phyloP scores from a whole-genome alignment of 2,113 vertebrate genomes.

The Passer montanus region DNA sequence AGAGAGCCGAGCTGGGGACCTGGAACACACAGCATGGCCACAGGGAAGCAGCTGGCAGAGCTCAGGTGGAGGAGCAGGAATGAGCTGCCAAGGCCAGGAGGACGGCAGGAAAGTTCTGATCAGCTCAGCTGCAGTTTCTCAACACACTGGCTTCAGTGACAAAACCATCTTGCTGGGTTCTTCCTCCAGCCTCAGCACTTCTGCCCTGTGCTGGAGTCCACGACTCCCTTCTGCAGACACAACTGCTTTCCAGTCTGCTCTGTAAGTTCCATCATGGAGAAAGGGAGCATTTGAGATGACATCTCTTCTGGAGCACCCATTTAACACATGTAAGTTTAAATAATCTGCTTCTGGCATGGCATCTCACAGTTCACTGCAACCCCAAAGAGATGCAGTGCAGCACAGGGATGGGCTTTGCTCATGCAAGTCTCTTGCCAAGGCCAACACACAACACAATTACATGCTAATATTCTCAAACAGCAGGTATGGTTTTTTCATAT shows the following conservation, averaged over 20 bases:
- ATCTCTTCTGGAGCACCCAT: neutral
- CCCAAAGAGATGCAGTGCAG: neutral
- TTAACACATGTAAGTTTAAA: neutral
- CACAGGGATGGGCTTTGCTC: neutral
- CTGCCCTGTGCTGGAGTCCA: neutral
- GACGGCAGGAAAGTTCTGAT: neutral
- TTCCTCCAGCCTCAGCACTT: neutral
- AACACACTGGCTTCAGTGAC: rapidly evolving
- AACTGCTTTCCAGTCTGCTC: neutral
- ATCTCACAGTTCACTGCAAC: neutral
- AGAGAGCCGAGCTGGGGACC: rapidly evolving
- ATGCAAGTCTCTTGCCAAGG: neutral
- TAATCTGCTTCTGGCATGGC: neutral
- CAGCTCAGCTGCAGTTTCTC: neutral
- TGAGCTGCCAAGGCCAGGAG: neutral
- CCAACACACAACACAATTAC: neutral
- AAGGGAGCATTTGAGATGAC: neutral
- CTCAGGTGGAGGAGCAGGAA: neutral
- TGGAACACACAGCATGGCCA: neutral
- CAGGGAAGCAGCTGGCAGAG: neutral
- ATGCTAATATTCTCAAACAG: neutral
- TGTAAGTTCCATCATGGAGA: neutral
- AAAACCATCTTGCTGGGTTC: neutral
- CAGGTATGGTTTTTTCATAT: neutral
- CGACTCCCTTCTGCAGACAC: neutral